Evolutionary conservation across 2,797 vertebrate genomes (phyloP), one percentile per base, ranked within the genome.

Genomic region (Paratrypauchen microcephalus): DNA sequence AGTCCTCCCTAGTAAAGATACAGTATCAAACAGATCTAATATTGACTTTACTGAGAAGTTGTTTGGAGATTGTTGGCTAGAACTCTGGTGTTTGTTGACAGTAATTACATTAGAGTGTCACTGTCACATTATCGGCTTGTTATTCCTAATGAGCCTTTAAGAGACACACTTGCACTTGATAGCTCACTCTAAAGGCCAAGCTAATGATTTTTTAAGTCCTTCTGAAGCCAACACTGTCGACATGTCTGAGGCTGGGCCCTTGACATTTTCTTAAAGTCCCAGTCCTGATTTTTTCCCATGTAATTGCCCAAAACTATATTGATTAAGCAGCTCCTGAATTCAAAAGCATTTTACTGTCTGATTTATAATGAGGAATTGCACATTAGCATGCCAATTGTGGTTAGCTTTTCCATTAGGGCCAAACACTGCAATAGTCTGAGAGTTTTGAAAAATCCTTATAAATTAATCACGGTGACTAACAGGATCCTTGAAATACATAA

Each of bases 81-180:
- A 24, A 36, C 11, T 23, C 2, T 39, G 18, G 28, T 11, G 36
- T 41, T 41, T 41, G 36, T 45, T 62, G 36, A 62, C n/a, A 23
- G 61, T 63, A 63, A 63, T 45, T 41, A 47, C 21, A 63, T 16
- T 24, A 12, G 39, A 63, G 39, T 63, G 71, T 75, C 66, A 65
- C 72, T 74, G 72, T 73, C 69, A 79, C 70, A 4, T 57, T 21
- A 18, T 65, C 19, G 18, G 60, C 36, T 57, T 45, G 64, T 65
- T 26, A 63, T 47, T 63, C 21, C 21, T 63, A 47, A 47, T 63
- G 61, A 63, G 39, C 39, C 23, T 64, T 64, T 47, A 64, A 64
- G 39, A 64, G 61, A 64, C 61, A 64, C 41, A 63, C 39, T 64
- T 18, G 23, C 21, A 47, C 41, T 64, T 23, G 39, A 64, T 26